These are phyloP conservation scores for Seira ritae DNA, from an alignment of 2,888 invertebrate genomes.

Conservation along the genomic window DNA sequence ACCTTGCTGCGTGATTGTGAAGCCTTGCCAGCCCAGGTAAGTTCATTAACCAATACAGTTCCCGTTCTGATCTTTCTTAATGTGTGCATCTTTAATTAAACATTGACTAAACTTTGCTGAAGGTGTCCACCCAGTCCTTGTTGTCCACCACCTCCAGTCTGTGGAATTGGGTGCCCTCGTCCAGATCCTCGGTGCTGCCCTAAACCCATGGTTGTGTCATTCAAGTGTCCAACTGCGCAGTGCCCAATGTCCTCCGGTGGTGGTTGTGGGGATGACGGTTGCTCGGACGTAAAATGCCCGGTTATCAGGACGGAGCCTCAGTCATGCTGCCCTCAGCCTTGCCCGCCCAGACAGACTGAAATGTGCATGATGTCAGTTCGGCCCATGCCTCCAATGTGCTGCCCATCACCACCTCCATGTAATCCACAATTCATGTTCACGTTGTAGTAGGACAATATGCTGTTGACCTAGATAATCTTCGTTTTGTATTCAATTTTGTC, in stretches of 20 bases:
- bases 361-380: conserved; percentile 62
- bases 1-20: conserved; percentile 67
- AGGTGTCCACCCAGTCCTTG: conserved; percentile 42
- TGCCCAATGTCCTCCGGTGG: conserved; percentile 46
- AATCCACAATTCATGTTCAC: too few relatives aligned
- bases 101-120: too few relatives aligned
- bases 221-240: conserved; percentile 60
- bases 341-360: conserved; percentile 58
- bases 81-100: too few relatives aligned
- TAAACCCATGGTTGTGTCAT: conserved; percentile 63
- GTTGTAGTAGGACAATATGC: too few relatives aligned
- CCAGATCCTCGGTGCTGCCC: conserved; percentile 61
- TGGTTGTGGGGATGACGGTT: conserved; percentile 39
- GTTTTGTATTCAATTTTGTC: too few relatives aligned
- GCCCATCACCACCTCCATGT: conserved; percentile 49
- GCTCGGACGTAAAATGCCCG: conserved; percentile 52
- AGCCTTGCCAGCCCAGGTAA: conserved; percentile 59
- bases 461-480: too few relatives aligned
- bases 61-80: too few relatives aligned
- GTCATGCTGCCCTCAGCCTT: conserved; percentile 62
- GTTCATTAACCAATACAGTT: too few relatives aligned
- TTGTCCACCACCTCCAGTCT: conserved; percentile 65
- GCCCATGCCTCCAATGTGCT: conserved; percentile 58
- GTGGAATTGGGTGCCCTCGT: conserved; percentile 56
- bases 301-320: conserved; percentile 52